Percentiles rank a stretch among this genome's conserved stretches.
Conservation (phyloP, 92 coral and sea anemone species). For the Virgularia gustaviana region DNA sequence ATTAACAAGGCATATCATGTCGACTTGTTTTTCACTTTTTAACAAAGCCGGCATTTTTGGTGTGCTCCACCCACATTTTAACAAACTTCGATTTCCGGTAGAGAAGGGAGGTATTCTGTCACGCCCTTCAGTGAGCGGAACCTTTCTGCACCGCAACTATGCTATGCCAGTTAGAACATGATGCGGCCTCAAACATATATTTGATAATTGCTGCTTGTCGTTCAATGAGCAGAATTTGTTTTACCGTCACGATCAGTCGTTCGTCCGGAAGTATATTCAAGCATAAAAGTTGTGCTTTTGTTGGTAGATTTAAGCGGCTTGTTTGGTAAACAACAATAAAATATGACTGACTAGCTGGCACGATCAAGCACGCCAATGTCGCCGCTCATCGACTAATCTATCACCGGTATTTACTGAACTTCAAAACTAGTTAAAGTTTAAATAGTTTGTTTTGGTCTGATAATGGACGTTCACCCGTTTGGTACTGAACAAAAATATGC, state of each 20-base stretch:
- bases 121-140: conserved; percentile 39
- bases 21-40: conserved; percentile 31
- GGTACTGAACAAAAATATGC: no score
- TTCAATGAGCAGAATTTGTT: no score
- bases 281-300: conserved; percentile 8
- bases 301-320: not conserved
- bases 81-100: conserved; percentile 30
- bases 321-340: conserved; percentile 9
- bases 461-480: no score
- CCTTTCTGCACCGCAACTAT: conserved; percentile 36
- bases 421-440: no score
- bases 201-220: no score
- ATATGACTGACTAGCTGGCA: not conserved
- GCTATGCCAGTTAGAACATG: not conserved
- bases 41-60: conserved; percentile 42
- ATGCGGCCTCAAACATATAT: no score
- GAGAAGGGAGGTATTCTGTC: conserved; percentile 33
- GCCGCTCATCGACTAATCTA: no score
- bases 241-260: not conserved
- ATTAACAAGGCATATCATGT: conserved; percentile 21
- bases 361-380: not conserved
- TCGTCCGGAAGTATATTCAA: not conserved
- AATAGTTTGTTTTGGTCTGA: no score
- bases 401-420: no score
- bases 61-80: conserved; percentile 39